A percentile compares a stretch with the other conserved stretches of the same genome.
These are phyloP conservation scores for Procavia capensis DNA, from an alignment of 2,113 vertebrate species.

Conservation along the genomic window DNA sequence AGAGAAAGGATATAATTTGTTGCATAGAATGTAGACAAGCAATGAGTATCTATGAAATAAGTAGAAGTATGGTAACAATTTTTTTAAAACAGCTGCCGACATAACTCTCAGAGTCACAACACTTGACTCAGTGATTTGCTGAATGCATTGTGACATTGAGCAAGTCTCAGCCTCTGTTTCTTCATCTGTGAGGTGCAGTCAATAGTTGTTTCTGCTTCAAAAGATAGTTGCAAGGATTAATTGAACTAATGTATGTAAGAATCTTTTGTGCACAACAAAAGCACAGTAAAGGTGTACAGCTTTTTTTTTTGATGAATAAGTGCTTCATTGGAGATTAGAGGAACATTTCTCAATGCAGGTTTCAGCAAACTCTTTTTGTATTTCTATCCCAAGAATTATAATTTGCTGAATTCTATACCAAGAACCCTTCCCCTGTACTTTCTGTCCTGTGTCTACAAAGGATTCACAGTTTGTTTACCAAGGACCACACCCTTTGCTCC, in stretches of 20 bases:
- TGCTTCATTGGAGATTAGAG: neutral
- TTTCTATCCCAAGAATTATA: rapidly evolving
- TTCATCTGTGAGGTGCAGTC: neutral
- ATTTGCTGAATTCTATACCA: rapidly evolving
- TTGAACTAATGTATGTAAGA: neutral
- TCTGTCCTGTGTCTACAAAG: neutral
- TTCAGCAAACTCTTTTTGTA: neutral
- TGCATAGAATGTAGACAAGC: neutral
- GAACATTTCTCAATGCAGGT: neutral
- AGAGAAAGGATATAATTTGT: neutral
- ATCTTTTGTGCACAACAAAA: neutral
- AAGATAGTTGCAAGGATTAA: neutral
- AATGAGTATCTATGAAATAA: neutral
- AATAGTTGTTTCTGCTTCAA: neutral
- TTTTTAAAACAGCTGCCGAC: neutral
- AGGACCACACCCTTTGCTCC: neutral
- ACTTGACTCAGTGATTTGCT: neutral
- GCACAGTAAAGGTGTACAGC: neutral
- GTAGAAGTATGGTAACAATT: neutral
- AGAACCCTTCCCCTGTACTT: neutral
- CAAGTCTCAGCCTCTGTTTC: neutral
- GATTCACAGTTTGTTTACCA: neutral
- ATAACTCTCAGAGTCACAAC: neutral
- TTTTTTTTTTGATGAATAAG: neutral
- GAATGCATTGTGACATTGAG: neutral